Evolutionary conservation across 2,797 vertebrate species (phyloP), one percentile per base, ranked within the genome.

Genomic region (Cirrhinus mrigala): DNA sequence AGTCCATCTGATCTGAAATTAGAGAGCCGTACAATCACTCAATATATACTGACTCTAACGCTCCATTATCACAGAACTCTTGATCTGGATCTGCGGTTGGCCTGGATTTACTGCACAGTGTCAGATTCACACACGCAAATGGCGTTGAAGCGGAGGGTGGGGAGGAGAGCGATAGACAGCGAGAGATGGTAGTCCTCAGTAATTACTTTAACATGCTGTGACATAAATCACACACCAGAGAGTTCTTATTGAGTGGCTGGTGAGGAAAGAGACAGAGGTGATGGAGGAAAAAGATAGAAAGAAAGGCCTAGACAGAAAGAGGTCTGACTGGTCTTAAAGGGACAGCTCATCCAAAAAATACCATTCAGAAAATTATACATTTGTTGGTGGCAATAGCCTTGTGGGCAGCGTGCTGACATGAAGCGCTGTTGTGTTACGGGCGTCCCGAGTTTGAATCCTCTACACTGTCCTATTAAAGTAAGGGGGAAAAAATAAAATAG

Each of bases 71-170:
- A 12, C 52, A 85, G 75, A 18, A 78, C 62, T 58, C 44, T 40
- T 29, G 77, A 83, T 37, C 74, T 79, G 64, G 64, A 79, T 70
- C 80, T 87, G 40, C 87, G 12, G 18, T 70, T 18, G 3, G 52
- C 27, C 83, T 0, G 91, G 69, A 85, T 85, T 85, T 79, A 85
- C 83, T 79, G 54, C 44, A 40, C 92, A 88, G 89, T 89, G 52
- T 88, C 92, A 16, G 92, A 93, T 93, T 92, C 66, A 84, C 52
- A 70, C 44, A 85, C 15, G 22, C 46, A 54, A 79, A 79, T 52
- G 24, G 52, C 48, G 76, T 37, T 3, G 27, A 60, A 62, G 16
- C 1, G 2, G 33, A 82, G 62, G 74, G 24, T 58, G 78, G 37
- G 62, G 64, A 62, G 16, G 27, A 15, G 50, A 24, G 16, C 8